Percentiles rank a stretch among this genome's conserved stretches.
Conservation (phyloP, 37 sponge, comb jelly and placozoan species). For the Hexactinellida sp. region DNA sequence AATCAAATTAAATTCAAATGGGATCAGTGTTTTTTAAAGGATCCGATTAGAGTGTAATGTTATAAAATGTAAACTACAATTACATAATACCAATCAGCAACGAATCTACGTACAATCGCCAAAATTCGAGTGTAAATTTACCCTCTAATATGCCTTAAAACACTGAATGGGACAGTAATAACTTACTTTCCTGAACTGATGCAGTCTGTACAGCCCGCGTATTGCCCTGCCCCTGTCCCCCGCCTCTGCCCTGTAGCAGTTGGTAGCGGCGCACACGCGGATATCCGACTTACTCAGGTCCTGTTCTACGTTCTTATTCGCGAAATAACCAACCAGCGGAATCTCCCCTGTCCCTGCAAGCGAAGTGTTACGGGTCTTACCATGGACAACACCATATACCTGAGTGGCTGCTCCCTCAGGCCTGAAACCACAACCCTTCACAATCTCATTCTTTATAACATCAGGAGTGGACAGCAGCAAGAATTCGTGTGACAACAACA, state of each 20-base stretch:
- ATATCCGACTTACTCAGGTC: background rate
- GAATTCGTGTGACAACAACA: background rate
- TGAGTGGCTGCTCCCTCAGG: background rate
- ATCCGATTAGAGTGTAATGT: too few relatives aligned
- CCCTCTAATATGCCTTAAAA: too few relatives aligned
- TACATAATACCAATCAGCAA: too few relatives aligned
- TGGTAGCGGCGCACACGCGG: background rate
- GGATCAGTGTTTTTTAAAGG: too few relatives aligned
- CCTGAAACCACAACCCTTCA: background rate
- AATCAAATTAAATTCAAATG: too few relatives aligned
- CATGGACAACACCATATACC: background rate
- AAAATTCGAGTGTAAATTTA: too few relatives aligned
- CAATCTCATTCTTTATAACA: background rate
- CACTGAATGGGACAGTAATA: too few relatives aligned
- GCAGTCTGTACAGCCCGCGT: background rate
- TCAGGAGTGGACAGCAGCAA: background rate
- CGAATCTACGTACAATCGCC: too few relatives aligned
- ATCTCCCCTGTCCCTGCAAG: background rate
- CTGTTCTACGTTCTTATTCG: background rate
- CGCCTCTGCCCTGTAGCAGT: background rate
- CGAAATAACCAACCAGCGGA: background rate
- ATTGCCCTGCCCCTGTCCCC: background rate
- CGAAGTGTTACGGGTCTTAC: background rate
- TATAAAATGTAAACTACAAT: too few relatives aligned
- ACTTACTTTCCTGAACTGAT: slow-evolving; percentile 12